A percentile compares a stretch with the other conserved stretches of the same genome.
phyloP scores from a whole-genome alignment of 2,113 vertebrate species.

The Nicator chloris region DNA sequence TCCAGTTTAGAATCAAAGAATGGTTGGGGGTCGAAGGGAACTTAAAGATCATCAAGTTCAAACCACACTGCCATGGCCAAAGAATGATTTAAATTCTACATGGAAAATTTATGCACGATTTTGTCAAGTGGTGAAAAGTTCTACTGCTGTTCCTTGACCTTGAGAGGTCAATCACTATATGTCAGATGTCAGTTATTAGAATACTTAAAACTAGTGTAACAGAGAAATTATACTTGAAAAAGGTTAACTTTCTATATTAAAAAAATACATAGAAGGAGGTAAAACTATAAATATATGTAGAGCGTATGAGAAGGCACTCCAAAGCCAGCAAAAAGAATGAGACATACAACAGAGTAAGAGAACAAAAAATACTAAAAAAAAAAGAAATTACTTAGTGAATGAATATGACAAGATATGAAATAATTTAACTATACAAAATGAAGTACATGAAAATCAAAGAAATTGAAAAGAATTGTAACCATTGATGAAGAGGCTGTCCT shows the following conservation, averaged over 20 bases:
- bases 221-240: background rate
- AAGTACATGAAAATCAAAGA: background rate
- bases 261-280: background rate
- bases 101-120: background rate
- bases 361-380: background rate
- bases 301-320: accelerated
- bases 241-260: no score
- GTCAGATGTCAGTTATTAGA: accelerated
- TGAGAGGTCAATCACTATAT: background rate
- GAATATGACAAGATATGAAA: accelerated
- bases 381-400: accelerated
- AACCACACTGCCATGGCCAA: background rate
- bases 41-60: background rate
- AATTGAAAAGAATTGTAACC: background rate
- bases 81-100: background rate
- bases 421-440: accelerated
- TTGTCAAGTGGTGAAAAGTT: background rate
- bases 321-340: background rate
- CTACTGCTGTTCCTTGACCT: background rate
- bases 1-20: background rate
- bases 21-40: background rate
- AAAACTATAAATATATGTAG: accelerated
- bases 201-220: accelerated
- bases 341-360: accelerated
- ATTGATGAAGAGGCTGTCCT: slow-evolving; percentile 26